Evolutionary conservation across 2,888 invertebrate genomes (phyloP).

Genomic region (Amblyteles armatorius): DNA sequence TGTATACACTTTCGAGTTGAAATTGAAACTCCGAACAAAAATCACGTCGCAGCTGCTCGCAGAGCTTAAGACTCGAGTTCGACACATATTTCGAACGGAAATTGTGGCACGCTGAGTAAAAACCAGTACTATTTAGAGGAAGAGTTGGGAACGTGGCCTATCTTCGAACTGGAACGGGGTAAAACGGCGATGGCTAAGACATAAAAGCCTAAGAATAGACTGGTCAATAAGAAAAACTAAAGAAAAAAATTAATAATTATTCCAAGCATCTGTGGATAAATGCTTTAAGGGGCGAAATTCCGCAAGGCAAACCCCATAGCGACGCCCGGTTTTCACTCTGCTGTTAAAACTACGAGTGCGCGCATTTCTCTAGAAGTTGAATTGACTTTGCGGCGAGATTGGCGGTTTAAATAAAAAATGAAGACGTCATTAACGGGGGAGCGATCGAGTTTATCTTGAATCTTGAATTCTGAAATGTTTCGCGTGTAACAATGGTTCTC

Average conservation of each 20-base stretch:
- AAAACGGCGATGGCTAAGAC: no score
- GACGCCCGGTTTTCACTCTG: no score
- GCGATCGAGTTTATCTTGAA: conserved; percentile 3
- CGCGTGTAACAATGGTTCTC: conserved; percentile 46
- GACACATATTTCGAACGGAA: not conserved
- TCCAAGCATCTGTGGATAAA: no score
- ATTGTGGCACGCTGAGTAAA: not conserved
- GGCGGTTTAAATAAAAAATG: not conserved
- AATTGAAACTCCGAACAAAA: conserved; percentile 20
- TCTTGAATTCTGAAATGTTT: conserved; percentile 36
- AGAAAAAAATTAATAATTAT: no score
- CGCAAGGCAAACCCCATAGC: no score
- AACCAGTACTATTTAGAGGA: not conserved
- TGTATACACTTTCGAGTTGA: not conserved
- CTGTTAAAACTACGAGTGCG: no score
- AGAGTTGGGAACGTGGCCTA: no score
- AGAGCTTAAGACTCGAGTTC: not conserved
- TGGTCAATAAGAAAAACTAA: no score
- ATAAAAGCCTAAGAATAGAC: no score
- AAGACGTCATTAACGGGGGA: conserved; percentile 1
- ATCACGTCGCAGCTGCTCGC: not conserved
- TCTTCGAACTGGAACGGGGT: no score
- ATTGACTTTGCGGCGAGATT: conserved; percentile 16
- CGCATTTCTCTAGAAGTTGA: not conserved
- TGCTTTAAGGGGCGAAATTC: no score